phyloP scores from a whole-genome alignment of 30 jellyfish, hydroid and myxozoan species.

The Mastigias papua region DNA sequence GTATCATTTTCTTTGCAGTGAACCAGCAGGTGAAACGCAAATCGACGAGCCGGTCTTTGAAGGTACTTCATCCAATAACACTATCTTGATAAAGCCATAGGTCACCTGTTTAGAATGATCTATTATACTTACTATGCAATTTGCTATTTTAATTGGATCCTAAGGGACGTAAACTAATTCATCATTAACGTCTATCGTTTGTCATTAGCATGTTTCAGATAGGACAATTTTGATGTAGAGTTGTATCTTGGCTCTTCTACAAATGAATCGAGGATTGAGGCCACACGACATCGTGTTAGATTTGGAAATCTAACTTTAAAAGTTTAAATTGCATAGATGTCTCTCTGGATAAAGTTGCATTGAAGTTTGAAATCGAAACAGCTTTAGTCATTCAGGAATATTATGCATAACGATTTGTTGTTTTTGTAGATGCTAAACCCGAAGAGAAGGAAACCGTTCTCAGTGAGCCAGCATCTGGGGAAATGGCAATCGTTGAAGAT shows the following conservation, averaged over 20 bases:
- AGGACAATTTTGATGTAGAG: background rate
- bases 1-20: slow-evolving; percentile 3
- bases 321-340: no score
- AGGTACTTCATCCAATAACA: background rate
- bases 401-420: no score
- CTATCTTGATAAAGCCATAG: background rate
- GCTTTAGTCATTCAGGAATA: no score
- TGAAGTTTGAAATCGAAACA: no score
- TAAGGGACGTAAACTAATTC: no score
- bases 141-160: no score
- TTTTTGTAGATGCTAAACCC: background rate
- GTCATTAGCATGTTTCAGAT: background rate
- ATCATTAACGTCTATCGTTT: no score
- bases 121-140: background rate
- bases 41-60: slow-evolving; percentile 1
- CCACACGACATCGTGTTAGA: no score
- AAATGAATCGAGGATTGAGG: no score
- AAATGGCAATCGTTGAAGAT: background rate
- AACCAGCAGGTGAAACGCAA: background rate
- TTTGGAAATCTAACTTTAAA: no score
- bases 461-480: background rate
- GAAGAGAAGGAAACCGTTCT: background rate
- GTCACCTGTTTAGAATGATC: background rate
- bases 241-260: no score
- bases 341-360: no score